These are phyloP conservation scores for Florisuga fusca DNA, from an alignment of 2,797 vertebrate species.

Conservation along the genomic window DNA sequence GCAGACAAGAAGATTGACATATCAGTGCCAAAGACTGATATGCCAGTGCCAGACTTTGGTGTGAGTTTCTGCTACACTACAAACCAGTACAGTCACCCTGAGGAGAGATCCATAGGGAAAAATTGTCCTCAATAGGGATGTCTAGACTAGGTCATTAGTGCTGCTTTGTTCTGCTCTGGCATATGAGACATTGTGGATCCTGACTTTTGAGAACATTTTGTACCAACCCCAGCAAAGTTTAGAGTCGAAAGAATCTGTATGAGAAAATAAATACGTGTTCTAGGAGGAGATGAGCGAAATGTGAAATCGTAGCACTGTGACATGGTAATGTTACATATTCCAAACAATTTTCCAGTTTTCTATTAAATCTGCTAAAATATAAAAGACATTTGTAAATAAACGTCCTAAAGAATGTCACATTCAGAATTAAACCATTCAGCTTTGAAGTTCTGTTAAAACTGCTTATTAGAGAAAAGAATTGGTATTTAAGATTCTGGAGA, in stretches of 20 bases:
- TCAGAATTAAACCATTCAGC: background rate
- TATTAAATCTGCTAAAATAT: background rate
- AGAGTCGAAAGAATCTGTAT: background rate
- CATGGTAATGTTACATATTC: background rate
- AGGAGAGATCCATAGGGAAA: background rate
- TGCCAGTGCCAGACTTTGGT: no score
- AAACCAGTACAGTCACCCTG: background rate
- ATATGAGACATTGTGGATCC: background rate
- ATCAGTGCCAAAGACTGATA: background rate
- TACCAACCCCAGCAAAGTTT: background rate
- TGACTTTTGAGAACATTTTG: background rate
- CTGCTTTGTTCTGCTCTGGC: background rate
- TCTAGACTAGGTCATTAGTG: background rate
- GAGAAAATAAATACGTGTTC: background rate
- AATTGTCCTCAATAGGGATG: background rate
- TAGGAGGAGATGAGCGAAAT: background rate
- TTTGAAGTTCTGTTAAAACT: slow-evolving; percentile 37
- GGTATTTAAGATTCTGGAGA: slow-evolving; percentile 49
- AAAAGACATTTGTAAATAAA: slow-evolving; percentile 6
- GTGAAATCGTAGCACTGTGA: background rate
- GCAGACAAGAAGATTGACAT: background rate
- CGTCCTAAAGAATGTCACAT: background rate
- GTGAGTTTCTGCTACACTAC: background rate
- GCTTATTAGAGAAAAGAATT: slow-evolving; percentile 27
- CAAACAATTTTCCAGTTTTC: background rate